Base-by-base conservation (phyloP, 1,140 invertebrate species). In the Pemphigus obesinymphae region DNA sequence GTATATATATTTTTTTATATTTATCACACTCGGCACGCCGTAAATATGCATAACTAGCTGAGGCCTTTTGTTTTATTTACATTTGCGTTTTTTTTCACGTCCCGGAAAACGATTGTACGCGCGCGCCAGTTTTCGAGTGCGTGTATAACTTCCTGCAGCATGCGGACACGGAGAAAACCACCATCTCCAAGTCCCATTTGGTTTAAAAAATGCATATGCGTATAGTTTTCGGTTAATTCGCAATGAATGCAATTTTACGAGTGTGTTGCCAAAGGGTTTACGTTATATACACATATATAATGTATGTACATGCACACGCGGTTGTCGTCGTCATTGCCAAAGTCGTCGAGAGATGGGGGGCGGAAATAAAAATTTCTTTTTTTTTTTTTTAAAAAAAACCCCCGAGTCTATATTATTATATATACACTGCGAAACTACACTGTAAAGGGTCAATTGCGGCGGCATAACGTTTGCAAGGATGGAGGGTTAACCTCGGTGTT, bases 401-500 rank as follows among this genome's bases (percentile, higher is more conserved):
- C 15, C 8, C 29, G 29, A 13, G 34, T 40, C 20, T 4, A 10
- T 40, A 40, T 40, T 40, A 34, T 34, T 26, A 34, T 34, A 34
- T n/a, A 34, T 13, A 31, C 58, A 26, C 7, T 8, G 58, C 29
- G 17, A n/a, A n/a, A 26, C 58, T 61, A 70, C 15, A 70, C 23
- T 26, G 40, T 15, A 26, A 70, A 70, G 76, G 76, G 55, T 80
- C 76, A 80, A 80, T 80, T 80, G 34, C 40, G 8, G 55, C 34
- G 8, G 53, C 34, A 34, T 68, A 73, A 50, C 76, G 55, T 63
- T 61, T 63, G 55, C 53, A 43, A 8, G 55, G 76, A n/a, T 10
- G 34, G 23, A 31, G 76, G 55, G 53, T 63, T 80, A 80, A 80
- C 76, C 76, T 80, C 76, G 76, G 55, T 80, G 76, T 80, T 80